Conservation (phyloP, 2,888 invertebrate genomes). For the Lasioglossum vierecki region DNA sequence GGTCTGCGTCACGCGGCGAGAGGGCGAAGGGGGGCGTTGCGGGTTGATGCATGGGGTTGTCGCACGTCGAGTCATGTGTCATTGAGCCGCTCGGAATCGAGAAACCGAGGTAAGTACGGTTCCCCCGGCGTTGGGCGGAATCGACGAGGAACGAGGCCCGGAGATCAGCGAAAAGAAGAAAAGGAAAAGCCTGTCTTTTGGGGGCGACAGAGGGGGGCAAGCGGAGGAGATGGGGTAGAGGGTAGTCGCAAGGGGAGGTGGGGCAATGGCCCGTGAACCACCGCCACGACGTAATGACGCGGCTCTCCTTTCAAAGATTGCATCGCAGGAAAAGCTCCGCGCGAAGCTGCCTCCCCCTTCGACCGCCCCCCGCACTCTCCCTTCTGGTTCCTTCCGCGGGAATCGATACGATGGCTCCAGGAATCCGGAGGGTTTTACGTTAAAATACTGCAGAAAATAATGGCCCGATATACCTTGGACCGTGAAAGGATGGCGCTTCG, state of each 20-base stretch:
- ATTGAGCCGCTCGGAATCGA: slow-evolving; percentile 80
- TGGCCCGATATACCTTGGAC: slow-evolving; percentile 70
- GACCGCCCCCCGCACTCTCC: slow-evolving; percentile 61
- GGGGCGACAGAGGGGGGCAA: slow-evolving; percentile 64
- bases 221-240: slow-evolving; percentile 68
- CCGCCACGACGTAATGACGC: slow-evolving; percentile 83
- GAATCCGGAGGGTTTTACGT: slow-evolving; percentile 79
- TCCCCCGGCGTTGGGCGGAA: slow-evolving; percentile 50
- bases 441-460: slow-evolving; percentile 80
- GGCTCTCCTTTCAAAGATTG: slow-evolving; percentile 84
- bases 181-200: slow-evolving; percentile 66
- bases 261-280: slow-evolving; percentile 84
- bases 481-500: slow-evolving; percentile 53
- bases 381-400: slow-evolving; percentile 59
- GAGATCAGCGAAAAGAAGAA: slow-evolving; percentile 71
- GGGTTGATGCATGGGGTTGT: slow-evolving; percentile 78
- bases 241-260: slow-evolving; percentile 71
- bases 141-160: slow-evolving; percentile 56
- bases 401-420: slow-evolving; percentile 81
- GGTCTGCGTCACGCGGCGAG: background rate
- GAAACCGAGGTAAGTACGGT: slow-evolving; percentile 70
- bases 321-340: slow-evolving; percentile 83
- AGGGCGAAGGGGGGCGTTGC: slow-evolving; percentile 11
- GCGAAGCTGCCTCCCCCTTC: slow-evolving; percentile 72
- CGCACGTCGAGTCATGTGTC: slow-evolving; percentile 81